Base-by-base conservation (phyloP, 2,797 vertebrate species). In the Tolypeutes matacus region DNA sequence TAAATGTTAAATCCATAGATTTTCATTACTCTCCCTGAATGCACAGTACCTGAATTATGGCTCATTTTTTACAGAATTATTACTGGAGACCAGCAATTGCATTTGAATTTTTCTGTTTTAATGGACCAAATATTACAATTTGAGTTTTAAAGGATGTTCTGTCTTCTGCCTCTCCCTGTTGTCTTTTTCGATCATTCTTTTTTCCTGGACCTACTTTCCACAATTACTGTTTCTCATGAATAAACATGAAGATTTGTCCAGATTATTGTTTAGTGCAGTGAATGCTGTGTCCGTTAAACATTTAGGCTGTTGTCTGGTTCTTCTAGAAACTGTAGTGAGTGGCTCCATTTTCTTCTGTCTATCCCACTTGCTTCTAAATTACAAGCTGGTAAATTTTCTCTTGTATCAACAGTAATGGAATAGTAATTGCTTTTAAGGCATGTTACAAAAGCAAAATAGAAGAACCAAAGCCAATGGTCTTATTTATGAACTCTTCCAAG, bases 351-450 rank as follows among this genome's bases (percentile, higher is more conserved):
- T 85, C 75, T 93, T 89, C 92, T 94, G 76, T 70, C 86, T 85
- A 23, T 29, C 93, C 83, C 53, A 36, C 86, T 91, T 96, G 91
- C n/a, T n/a, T n/a, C n/a, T 96, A 81, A 95, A 95, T 97, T 96
- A 94, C 49, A 72, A 94, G 72, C 86, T 92, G 84, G 95, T 97
- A 93, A 88, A 93, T 95, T 94, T 94, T 96, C 92, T 96, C 81
- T 94, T 82, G 58, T 97, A 95, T 92, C 91, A 96, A 96, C 84
- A 89, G 85, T 95, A 87, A 95, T 96, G 80, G 94, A 92, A 95
- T 93, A 95, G 94, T 95, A 94, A 96, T 96, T 96, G 95, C 96
- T 95, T 91, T 95, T 93, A 96, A 95, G 91, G 91, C 93, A n/a
- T 82, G 76, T 91, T 91, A 72, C 58, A 93, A 92, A 95, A 96